Evolutionary conservation across 2,797 vertebrate genomes (phyloP).

Genomic region (Rallus crepitans): DNA sequence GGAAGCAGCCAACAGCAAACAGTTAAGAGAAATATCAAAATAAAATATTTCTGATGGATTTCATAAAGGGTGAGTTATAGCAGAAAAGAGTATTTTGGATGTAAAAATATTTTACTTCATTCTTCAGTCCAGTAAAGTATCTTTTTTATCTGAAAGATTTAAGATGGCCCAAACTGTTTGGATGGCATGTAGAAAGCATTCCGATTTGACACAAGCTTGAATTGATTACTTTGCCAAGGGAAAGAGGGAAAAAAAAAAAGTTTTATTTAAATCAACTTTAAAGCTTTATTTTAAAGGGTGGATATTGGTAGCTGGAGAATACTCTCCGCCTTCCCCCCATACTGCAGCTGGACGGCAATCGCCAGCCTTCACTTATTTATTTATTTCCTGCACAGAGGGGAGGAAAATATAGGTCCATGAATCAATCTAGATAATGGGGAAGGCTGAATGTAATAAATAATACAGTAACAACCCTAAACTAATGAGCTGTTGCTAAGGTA

Average conservation of each 20-base stretch:
- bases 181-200: slow-evolving; percentile 57
- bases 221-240: slow-evolving; percentile 62
- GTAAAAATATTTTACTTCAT: slow-evolving; percentile 58
- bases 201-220: slow-evolving; percentile 58
- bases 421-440: slow-evolving; percentile 99
- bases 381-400: slow-evolving; percentile 80
- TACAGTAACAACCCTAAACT: slow-evolving; percentile 99
- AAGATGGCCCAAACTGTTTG: slow-evolving; percentile 44
- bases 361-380: slow-evolving; percentile 76
- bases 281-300: slow-evolving; percentile 73
- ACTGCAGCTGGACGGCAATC: slow-evolving; percentile 73
- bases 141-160: slow-evolving; percentile 64
- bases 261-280: slow-evolving; percentile 74
- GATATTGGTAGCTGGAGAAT: slow-evolving; percentile 73
- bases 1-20: neutral
- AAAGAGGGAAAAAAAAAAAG: neutral
- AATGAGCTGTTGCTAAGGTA: slow-evolving; percentile 98
- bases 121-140: slow-evolving; percentile 24
- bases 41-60: slow-evolving; percentile 54
- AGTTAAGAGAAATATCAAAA: slow-evolving; percentile 25
- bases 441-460: slow-evolving; percentile 99
- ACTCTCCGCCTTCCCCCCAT: slow-evolving; percentile 53
- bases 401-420: slow-evolving; percentile 89
- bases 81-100: slow-evolving; percentile 45
- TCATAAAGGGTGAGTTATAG: slow-evolving; percentile 49